A percentile compares a stretch with the other conserved stretches of the same genome.
Conservation (phyloP, 2,113 vertebrate genomes). For the Numida meleagris region DNA sequence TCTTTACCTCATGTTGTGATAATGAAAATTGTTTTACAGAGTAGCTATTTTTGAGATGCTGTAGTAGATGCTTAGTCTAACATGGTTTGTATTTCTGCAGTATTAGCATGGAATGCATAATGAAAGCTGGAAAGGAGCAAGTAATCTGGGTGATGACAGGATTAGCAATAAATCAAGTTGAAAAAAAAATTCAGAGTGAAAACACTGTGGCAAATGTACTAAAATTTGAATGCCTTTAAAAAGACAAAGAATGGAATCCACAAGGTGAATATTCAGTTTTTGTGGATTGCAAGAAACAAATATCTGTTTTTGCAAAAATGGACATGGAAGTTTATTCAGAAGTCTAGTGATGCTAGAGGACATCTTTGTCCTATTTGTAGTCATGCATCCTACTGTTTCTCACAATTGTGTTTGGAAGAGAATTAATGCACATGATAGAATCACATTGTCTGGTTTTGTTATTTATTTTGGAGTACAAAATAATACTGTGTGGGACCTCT, state of each 20-base stretch:
- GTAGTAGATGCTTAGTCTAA: neutral
- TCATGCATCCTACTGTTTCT: neutral
- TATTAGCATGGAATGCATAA: neutral
- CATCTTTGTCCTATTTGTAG: neutral
- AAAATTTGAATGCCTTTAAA: neutral
- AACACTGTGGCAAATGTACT: neutral
- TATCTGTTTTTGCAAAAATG: neutral
- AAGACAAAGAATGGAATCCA: rapidly evolving
- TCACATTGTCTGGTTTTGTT: neutral
- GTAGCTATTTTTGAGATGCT: neutral
- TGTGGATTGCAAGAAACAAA: neutral
- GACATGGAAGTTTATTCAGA: neutral
- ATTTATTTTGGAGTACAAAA: neutral
- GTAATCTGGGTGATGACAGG: neutral
- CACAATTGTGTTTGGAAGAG: neutral
- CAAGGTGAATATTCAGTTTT: neutral
- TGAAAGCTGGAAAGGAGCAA: neutral
- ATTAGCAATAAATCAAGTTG: neutral
- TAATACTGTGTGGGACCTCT: neutral
- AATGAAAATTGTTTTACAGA: neutral
- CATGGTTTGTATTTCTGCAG: neutral
- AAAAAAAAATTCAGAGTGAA: neutral
- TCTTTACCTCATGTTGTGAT: neutral
- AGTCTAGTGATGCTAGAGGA: neutral
- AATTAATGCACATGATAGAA: neutral